phyloP scores from a whole-genome alignment of 1,140 invertebrate genomes.

The Camponotus floridanus region DNA sequence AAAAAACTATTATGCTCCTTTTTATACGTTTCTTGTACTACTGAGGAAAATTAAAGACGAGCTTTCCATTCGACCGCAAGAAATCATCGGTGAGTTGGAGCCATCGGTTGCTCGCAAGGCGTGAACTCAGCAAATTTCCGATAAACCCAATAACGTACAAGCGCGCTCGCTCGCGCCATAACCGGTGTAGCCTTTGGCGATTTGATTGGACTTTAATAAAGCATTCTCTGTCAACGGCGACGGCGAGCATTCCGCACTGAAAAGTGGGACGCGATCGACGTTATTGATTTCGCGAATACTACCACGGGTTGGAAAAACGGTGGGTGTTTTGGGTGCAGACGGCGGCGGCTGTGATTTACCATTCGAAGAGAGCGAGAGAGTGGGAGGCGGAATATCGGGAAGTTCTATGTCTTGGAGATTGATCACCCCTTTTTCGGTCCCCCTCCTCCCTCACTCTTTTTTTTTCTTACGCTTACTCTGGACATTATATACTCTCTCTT shows the following conservation, averaged over 20 bases:
- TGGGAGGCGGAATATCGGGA: slow-evolving; percentile 16
- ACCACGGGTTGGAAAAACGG: slow-evolving; percentile 38
- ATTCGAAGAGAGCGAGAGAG: background rate
- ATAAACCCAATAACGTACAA: slow-evolving; percentile 73
- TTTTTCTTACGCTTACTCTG: slow-evolving; percentile 43
- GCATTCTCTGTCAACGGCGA: slow-evolving; percentile 67
- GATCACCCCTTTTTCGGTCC: slow-evolving; percentile 61
- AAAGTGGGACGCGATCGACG: slow-evolving; percentile 61
- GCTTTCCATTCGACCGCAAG: slow-evolving; percentile 40
- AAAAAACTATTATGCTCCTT: background rate
- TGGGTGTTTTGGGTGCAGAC: slow-evolving; percentile 30
- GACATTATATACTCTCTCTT: slow-evolving; percentile 49
- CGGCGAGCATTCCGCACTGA: slow-evolving; percentile 56
- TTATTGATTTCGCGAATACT: slow-evolving; percentile 62
- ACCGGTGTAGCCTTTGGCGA: slow-evolving; percentile 63
- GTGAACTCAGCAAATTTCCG: slow-evolving; percentile 67
- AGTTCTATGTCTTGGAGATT: slow-evolving; percentile 55
- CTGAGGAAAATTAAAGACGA: slow-evolving; percentile 38
- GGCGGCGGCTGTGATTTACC: slow-evolving; percentile 48
- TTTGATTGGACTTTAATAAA: slow-evolving; percentile 73
- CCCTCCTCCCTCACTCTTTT: background rate
- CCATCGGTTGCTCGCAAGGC: slow-evolving; percentile 63
- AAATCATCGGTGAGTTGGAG: slow-evolving; percentile 40
- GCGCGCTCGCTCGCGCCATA: slow-evolving; percentile 61
- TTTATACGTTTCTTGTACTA: background rate